These are phyloP conservation scores for Cynaeus angustus DNA, from an alignment of 2,888 invertebrate genomes.

Conservation along the genomic window DNA sequence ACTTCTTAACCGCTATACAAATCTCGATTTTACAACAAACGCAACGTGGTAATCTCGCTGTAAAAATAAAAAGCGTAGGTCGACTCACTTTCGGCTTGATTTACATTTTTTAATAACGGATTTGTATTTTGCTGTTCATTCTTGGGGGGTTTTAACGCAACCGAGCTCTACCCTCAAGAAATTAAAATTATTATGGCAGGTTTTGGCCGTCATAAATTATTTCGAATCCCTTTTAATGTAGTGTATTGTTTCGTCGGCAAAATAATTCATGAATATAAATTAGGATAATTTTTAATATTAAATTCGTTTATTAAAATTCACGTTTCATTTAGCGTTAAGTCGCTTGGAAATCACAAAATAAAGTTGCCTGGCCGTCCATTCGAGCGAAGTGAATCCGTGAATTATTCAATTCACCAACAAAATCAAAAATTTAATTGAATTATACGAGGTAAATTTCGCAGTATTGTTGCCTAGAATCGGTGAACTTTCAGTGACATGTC, in stretches of 20 bases:
- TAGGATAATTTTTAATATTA: conserved; percentile 36
- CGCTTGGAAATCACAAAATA: conserved; percentile 20
- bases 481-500: conserved; percentile 2
- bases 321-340: conserved; percentile 14
- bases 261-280: conserved; percentile 47
- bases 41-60: conserved; percentile 30
- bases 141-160: conserved; percentile 9
- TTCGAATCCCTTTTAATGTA: conserved; percentile 33
- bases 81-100: conserved; percentile 7
- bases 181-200: conserved; percentile 38
- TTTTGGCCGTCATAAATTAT: conserved; percentile 33
- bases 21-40: conserved; percentile 29
- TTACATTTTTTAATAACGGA: conserved; percentile 42
- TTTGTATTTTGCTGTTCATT: conserved; percentile 23
- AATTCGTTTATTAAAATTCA: conserved; percentile 32
- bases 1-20: conserved; percentile 37
- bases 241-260: conserved; percentile 41
- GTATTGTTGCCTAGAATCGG: not conserved
- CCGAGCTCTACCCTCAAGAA: conserved; percentile 31
- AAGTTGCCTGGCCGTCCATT: conserved; percentile 1
- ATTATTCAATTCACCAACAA: conserved; percentile 18
- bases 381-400: conserved; percentile 2
- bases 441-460: conserved; percentile 1
- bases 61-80: conserved; percentile 11
- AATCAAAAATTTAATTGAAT: conserved; percentile 4